These are phyloP conservation scores for Dreissena rostriformis DNA, from an alignment of 1,140 invertebrate genomes.

Conservation along the genomic window DNA sequence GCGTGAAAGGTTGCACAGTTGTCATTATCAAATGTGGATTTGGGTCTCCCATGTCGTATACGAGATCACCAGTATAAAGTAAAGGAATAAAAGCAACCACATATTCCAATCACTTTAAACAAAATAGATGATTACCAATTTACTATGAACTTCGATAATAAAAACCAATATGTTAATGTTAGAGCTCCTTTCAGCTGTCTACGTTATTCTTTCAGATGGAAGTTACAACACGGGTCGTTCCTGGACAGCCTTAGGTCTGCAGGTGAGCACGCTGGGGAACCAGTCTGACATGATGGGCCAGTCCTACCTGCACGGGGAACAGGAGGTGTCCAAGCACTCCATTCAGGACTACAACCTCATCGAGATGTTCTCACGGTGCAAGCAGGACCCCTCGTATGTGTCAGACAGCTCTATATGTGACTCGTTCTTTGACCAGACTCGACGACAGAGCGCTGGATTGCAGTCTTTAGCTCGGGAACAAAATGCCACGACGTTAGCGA, in stretches of 20 bases:
- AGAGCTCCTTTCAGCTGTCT: too few relatives aligned
- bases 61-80: too few relatives aligned
- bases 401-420: conserved; percentile 37
- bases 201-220: too few relatives aligned
- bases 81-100: too few relatives aligned
- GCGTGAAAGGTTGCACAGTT: too few relatives aligned
- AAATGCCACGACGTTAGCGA: neutral
- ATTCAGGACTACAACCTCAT: conserved; percentile 42
- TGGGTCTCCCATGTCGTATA: too few relatives aligned
- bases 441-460: conserved; percentile 5
- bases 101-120: too few relatives aligned
- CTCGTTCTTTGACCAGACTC: conserved; percentile 30
- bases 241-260: neutral
- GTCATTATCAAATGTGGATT: too few relatives aligned
- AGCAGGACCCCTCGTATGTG: conserved; percentile 43
- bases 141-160: too few relatives aligned
- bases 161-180: too few relatives aligned
- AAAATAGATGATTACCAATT: too few relatives aligned
- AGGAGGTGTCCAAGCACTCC: conserved; percentile 17
- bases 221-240: neutral
- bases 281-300: neutral
- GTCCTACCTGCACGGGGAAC: neutral
- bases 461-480: conserved; percentile 11
- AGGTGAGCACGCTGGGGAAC: neutral
- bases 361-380: conserved; percentile 46